Conservation (phyloP, 2,113 vertebrate species). For the Etheostoma spectabile region DNA sequence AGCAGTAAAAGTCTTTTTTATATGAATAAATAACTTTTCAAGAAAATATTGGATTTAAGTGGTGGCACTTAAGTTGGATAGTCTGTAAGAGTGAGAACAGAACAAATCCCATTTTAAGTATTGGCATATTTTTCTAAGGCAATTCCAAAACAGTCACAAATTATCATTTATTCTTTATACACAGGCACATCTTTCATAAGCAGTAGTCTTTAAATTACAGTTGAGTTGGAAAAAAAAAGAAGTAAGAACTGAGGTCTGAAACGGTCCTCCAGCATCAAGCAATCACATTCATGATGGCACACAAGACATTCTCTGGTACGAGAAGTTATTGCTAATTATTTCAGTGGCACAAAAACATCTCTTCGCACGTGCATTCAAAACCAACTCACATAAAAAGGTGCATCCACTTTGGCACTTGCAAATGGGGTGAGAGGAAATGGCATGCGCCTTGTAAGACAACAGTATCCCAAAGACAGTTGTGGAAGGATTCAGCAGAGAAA, state of each 20-base stretch:
- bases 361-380: conserved; percentile 35
- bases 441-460: conserved; percentile 31
- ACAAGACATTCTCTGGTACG: conserved; percentile 28
- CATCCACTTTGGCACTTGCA: conserved; percentile 50
- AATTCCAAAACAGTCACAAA: conserved; percentile 37
- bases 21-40: conserved; percentile 52
- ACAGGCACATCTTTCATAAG: conserved; percentile 59
- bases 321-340: conserved; percentile 27
- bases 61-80: conserved; percentile 12
- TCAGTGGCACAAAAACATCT: conserved; percentile 13
- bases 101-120: background rate
- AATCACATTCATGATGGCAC: conserved; percentile 48
- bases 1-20: background rate
- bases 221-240: background rate
- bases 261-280: conserved; percentile 51
- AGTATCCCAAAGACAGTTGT: background rate
- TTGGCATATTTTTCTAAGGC: conserved; percentile 5
- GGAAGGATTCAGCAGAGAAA: background rate
- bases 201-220: conserved; percentile 58
- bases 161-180: conserved; percentile 26
- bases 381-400: background rate
- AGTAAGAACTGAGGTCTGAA: conserved; percentile 46
- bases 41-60: conserved; percentile 26
- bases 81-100: background rate
- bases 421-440: conserved; percentile 2